These are phyloP conservation scores for Patiria pectinifera DNA, from an alignment of 53 echinoderm and acorn worm genomes.

Conservation along the genomic window DNA sequence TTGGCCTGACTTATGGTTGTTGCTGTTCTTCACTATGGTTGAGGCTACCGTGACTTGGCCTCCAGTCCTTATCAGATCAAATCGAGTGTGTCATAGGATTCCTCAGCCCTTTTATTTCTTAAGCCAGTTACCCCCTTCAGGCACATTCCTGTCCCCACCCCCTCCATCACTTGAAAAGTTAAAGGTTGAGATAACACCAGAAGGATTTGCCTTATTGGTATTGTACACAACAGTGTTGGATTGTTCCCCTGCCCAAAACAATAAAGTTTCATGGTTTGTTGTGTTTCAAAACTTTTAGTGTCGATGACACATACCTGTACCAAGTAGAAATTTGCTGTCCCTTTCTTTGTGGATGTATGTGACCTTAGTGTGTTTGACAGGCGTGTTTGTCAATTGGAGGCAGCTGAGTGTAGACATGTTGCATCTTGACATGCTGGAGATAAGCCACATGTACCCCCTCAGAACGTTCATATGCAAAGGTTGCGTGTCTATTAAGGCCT, in stretches of 20 bases:
- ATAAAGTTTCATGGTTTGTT: neutral
- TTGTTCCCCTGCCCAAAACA: neutral
- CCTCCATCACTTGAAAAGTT: neutral
- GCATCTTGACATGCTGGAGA: too few species aligned
- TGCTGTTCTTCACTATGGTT: too few species aligned
- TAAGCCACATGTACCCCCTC: too few species aligned
- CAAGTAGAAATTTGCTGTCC: neutral
- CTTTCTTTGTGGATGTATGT: neutral
- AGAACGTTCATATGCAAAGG: too few species aligned
- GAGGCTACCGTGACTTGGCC: neutral
- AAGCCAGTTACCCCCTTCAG: neutral
- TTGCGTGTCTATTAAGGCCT: too few species aligned
- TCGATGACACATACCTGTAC: neutral
- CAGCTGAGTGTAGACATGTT: too few species aligned
- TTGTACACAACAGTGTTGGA: neutral
- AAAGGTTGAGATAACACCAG: neutral
- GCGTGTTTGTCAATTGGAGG: too few species aligned
- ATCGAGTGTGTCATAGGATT: constrained; percentile 15
- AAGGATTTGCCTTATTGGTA: neutral
- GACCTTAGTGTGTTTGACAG: too few species aligned
- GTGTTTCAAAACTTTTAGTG: neutral
- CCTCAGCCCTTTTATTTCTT: neutral
- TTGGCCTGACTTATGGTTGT: neutral
- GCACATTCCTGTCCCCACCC: neutral
- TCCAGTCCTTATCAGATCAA: neutral